Evolutionary conservation across 2,888 invertebrate genomes (phyloP).

Genomic region (Sesia bembeciformis): DNA sequence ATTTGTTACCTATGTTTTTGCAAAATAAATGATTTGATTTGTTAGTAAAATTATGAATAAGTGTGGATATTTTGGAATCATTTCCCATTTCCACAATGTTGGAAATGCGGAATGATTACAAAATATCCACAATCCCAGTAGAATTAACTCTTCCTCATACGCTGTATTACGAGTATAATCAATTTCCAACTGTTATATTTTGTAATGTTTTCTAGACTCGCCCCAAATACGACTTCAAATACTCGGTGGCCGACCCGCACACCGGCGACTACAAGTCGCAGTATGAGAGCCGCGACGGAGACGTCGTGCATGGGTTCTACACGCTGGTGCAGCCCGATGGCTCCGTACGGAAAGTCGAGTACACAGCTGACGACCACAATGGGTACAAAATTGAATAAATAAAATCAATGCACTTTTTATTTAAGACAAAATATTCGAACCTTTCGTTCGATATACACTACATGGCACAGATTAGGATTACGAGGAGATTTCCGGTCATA

Average conservation of each 20-base stretch:
- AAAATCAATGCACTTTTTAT: neutral
- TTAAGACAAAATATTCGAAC: no score
- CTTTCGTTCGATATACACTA: no score
- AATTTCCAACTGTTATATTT: no score
- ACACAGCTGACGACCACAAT: constrained; percentile 70
- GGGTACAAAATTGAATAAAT: constrained; percentile 34
- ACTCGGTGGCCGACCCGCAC: constrained; percentile 71
- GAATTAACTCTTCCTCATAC: neutral
- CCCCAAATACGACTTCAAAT: constrained; percentile 63
- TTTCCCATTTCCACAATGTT: no score
- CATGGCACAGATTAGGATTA: no score
- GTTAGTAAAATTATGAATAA: no score
- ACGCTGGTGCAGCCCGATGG: constrained; percentile 70
- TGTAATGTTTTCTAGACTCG: constrained; percentile 27
- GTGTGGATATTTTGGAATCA: no score
- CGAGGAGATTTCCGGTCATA: no score
- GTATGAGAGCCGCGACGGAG: constrained; percentile 69
- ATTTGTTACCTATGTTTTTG: no score
- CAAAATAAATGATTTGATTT: no score
- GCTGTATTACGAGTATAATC: no score
- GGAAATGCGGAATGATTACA: no score
- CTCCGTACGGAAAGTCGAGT: constrained; percentile 69
- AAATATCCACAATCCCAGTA: neutral
- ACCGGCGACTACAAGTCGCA: constrained; percentile 72
- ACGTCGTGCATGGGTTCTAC: constrained; percentile 66